Percentiles rank a stretch among this genome's conserved stretches.
Evolutionary conservation across 2,113 vertebrate species (phyloP).

Genomic region (Toxotes chatareus): DNA sequence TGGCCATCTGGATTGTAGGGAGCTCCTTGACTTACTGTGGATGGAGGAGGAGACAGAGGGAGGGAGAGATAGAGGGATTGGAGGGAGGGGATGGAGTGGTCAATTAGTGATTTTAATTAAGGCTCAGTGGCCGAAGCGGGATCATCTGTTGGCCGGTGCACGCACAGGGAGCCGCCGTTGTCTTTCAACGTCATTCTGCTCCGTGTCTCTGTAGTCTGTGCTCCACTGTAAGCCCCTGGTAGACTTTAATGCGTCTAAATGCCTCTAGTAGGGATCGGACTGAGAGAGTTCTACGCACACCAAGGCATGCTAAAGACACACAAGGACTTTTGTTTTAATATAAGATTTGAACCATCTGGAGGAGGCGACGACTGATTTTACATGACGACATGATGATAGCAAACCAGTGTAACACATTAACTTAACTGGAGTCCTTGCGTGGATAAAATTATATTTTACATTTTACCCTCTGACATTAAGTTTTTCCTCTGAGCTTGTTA

Average conservation of each 20-base stretch:
- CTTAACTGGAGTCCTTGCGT: background rate
- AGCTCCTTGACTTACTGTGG: constrained; percentile 98
- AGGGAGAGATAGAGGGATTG: constrained; percentile 68
- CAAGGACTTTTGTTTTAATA: constrained; percentile 13
- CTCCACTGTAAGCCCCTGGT: constrained; percentile 55
- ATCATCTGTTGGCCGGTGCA: constrained; percentile 81
- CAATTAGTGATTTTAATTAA: constrained; percentile 88
- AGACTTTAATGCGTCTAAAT: constrained; percentile 65
- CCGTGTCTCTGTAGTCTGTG: constrained; percentile 29
- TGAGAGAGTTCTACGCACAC: constrained; percentile 26
- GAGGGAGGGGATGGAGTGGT: constrained; percentile 80
- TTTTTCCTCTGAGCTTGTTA: background rate
- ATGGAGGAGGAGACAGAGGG: constrained; percentile 76
- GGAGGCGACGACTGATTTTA: constrained; percentile 12
- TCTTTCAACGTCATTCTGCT: constrained; percentile 55
- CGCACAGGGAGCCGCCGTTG: constrained; percentile 68
- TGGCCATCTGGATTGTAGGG: constrained; percentile 99
- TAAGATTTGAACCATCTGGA: constrained; percentile 37
- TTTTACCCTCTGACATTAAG: background rate
- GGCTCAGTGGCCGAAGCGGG: constrained; percentile 78
- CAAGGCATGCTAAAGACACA: background rate
- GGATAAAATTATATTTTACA: background rate
- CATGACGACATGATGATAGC: background rate
- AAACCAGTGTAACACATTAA: background rate
- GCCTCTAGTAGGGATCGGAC: constrained; percentile 60